Evolutionary conservation across 2,888 invertebrate genomes (phyloP), one percentile per base, ranked within the genome.

Genomic region (Drosophila paucipuncta): DNA sequence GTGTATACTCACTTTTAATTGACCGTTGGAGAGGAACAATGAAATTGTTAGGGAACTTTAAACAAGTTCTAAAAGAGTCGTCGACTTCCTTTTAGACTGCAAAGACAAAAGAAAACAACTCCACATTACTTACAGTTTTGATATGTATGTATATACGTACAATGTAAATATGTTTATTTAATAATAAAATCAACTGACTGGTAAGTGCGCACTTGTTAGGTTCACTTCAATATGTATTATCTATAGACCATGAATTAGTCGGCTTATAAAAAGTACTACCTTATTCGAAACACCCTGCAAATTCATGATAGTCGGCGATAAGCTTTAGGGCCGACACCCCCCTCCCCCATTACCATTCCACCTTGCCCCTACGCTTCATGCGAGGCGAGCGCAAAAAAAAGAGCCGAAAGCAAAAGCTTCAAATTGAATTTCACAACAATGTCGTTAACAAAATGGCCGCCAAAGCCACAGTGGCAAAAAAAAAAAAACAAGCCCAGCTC

Each of bases 1-100:
- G 61, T 49, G 33, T 60, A 80, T 91, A 92, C 92, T 92, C 81
- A 92, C 92, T 91, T 92, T 92, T 90, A 92, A 78, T 90, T 92
- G 82, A 83, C 92, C 91, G 91, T 92, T 91, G 53, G 91, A 91
- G 76, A 91, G 85, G 71, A 91, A 92, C 89, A 92, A 92, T 92
- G 92, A 92, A 92, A 92, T 92, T 91, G 92, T 92, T 83, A 85
- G 83, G 86, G 82, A 90, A 85, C 91, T 90, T 90, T 88, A 89
- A 88, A 91, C 90, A 87, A 87, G 84, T 83, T 91, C 92, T 91
- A 78, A 83, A 92, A 88, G 91, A 89, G 92, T 91, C 90, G 91
- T 84, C 82, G 89, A 85, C 82, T 91, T 92, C 89, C 90, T 90
- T 88, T 92, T 91, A 92, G 85, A 85, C 92, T 92, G 91, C 60